Evolutionary conservation across 2,888 invertebrate genomes (phyloP), one percentile per base, ranked within the genome.

Genomic region (Tipula vernalis): DNA sequence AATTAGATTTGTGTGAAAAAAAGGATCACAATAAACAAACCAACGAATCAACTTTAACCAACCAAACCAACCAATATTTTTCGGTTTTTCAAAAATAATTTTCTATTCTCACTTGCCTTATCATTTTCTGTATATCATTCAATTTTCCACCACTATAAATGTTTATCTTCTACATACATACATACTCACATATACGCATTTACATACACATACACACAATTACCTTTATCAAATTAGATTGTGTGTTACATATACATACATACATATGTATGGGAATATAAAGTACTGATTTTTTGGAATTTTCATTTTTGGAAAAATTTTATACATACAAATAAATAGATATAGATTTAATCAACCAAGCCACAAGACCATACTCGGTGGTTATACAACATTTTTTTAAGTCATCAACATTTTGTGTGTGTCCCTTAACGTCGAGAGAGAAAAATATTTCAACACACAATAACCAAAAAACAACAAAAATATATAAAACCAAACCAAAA

Each of bases 261-360:
- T 28, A 71, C 18, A 71, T 28, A 71, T 71, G 71, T 71, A 28
- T 71, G 71, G 4, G 3, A 28, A 71, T 28, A 71, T 71, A 71
- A 71, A 28, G 71, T 71, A 71, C 71, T 71, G 71, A 71, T 71
- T 71, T 28, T 28, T 71, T 71, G 71, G 10, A 71, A 71, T 84
- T 39, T 84, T 39, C 36, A 84, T n/a, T 39, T 84, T 84, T 15
- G 6, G 39, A 84, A 84, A 39, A 13, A n/a, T 39, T 36, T 83
- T 83, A 13, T 39, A 39, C 5, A 39, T 39, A 39, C 39, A 39
- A 84, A 84, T 84, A 84, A 41, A 84, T 84, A 84, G n/a, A 84
- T 84, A 84, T 84, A 84, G 84, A 84, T 84, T 84, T 84, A 84
- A 84, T 84, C 84, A 84, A 84, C 84, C 84, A 84, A 84, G 84